Evolutionary conservation across 2,797 vertebrate species (phyloP).

Genomic region (Semotilus atromaculatus): DNA sequence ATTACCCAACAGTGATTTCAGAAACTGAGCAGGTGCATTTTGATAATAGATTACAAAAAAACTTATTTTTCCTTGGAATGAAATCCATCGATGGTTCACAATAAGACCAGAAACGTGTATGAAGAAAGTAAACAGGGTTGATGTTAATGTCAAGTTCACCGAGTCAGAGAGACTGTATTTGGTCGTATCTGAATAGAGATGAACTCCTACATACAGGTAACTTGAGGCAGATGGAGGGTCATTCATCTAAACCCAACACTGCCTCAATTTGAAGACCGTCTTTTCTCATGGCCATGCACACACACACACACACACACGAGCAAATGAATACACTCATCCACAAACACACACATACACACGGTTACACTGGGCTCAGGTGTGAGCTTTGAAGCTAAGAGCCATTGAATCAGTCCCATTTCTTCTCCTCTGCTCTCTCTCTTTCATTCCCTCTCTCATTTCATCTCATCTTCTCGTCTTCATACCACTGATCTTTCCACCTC

Average conservation of each 20-base stretch:
- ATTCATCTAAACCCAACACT: neutral
- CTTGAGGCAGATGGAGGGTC: neutral
- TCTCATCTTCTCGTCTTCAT: constrained; percentile 56
- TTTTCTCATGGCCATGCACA: neutral
- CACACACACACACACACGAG: constrained; percentile 8
- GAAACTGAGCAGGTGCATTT: neutral
- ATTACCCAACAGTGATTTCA: neutral
- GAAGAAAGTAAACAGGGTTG: neutral
- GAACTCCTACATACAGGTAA: neutral
- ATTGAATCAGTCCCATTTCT: constrained; percentile 64
- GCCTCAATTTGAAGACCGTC: neutral
- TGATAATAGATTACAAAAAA: neutral
- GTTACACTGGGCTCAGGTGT: constrained; percentile 73
- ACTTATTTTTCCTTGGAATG: neutral
- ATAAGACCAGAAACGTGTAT: neutral
- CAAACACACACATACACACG: constrained; percentile 35
- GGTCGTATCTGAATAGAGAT: neutral
- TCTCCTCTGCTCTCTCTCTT: constrained; percentile 46
- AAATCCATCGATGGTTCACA: neutral
- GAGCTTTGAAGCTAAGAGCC: constrained; percentile 69
- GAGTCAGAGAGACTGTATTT: neutral
- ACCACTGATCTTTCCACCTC: constrained; percentile 43
- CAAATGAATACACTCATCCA: constrained; percentile 43
- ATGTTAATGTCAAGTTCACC: neutral
- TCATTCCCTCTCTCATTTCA: constrained; percentile 53